Conservation (phyloP, 2,113 vertebrate genomes). For the Loxodonta africana region DNA sequence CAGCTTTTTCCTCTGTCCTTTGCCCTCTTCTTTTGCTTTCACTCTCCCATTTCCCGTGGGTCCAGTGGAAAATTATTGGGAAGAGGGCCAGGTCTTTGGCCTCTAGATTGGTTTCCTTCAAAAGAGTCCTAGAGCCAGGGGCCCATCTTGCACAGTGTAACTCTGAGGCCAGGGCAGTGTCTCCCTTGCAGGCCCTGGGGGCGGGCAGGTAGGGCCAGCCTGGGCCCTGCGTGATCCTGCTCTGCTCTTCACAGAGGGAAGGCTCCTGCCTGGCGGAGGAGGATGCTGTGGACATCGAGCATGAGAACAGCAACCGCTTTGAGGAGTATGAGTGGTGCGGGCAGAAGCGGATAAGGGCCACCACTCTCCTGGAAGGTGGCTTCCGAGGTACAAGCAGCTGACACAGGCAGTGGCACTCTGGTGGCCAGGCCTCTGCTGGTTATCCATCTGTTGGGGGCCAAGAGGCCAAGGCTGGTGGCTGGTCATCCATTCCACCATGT, state of each 20-base stretch:
- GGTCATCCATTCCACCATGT: conserved; percentile 41
- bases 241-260: conserved; percentile 93
- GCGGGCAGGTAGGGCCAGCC: conserved; percentile 4
- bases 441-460: conserved; percentile 46
- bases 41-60: conserved; percentile 22
- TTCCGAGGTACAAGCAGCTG: conserved; percentile 93
- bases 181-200: conserved; percentile 51
- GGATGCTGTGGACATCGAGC: conserved; percentile 97
- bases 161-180: background rate
- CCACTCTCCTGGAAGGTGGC: conserved; percentile 97
- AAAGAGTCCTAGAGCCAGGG: conserved; percentile 25
- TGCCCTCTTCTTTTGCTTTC: conserved; percentile 62
- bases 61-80: conserved; percentile 63
- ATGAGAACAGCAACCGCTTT: conserved; percentile 96
- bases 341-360: conserved; percentile 99
- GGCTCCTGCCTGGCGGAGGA: conserved; percentile 95
- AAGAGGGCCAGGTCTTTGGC: conserved; percentile 59
- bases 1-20: conserved; percentile 26
- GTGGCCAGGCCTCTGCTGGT: conserved; percentile 53
- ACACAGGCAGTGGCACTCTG: conserved; percentile 6
- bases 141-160: background rate
- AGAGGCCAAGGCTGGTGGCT: conserved; percentile 51
- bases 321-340: conserved; percentile 99
- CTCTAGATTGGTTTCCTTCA: conserved; percentile 59
- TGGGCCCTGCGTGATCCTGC: conserved; percentile 70